phyloP scores from a whole-genome alignment of 1,140 invertebrate genomes.

The Mesaphorura yosii region DNA sequence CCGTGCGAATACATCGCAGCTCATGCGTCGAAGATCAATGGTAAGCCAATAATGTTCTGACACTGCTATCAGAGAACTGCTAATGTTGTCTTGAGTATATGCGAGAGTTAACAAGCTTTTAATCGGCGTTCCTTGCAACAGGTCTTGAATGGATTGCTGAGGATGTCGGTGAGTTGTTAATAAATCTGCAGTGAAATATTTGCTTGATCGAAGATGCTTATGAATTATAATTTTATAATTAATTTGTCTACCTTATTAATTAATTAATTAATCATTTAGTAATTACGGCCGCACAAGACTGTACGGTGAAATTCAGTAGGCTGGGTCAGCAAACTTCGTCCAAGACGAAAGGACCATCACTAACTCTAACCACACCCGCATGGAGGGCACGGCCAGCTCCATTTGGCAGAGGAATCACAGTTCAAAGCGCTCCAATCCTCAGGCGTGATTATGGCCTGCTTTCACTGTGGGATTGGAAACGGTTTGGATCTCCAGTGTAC shows the following conservation, averaged over 20 bases:
- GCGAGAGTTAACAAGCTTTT: background rate
- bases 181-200: background rate
- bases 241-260: too few species aligned
- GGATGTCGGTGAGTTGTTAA: constrained; percentile 4
- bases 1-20: constrained; percentile 87
- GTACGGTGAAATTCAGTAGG: constrained; percentile 68
- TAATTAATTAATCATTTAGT: constrained; percentile 22
- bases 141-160: background rate
- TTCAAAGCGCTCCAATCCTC: constrained; percentile 72
- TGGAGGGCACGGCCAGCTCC: constrained; percentile 88
- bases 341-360: constrained; percentile 36
- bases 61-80: too few species aligned
- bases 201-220: too few species aligned
- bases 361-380: constrained; percentile 75
- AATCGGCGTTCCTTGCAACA: background rate
- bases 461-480: constrained; percentile 61
- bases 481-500: constrained; percentile 56
- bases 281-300: constrained; percentile 55
- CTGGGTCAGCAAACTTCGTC: constrained; percentile 12
- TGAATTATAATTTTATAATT: too few species aligned
- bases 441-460: constrained; percentile 65
- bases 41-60: constrained; percentile 33
- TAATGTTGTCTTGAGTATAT: background rate
- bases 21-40: constrained; percentile 60
- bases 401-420: constrained; percentile 82